Conservation (phyloP, 2,113 vertebrate species). For the Leptosomus discolor region DNA sequence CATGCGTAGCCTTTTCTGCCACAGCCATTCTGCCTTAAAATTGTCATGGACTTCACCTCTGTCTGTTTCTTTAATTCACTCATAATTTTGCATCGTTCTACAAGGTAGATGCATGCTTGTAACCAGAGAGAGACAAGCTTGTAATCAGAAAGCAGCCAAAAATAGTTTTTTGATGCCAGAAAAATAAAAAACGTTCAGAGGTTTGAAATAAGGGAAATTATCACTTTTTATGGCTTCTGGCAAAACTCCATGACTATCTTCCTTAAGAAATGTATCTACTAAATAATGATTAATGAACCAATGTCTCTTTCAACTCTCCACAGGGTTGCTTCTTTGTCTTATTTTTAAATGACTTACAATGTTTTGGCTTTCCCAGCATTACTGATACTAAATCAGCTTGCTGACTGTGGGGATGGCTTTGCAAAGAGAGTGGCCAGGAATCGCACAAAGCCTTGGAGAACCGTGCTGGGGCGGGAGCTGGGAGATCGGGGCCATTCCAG, state of each 20-base stretch:
- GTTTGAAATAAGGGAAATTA: not conserved
- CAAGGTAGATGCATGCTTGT: not conserved
- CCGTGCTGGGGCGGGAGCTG: fast-evolving
- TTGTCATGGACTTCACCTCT: not conserved
- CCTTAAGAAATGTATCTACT: not conserved
- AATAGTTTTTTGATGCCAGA: not conserved
- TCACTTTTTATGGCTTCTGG: not conserved
- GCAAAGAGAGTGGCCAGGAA: not conserved
- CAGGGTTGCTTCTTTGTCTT: not conserved
- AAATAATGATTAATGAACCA: not conserved
- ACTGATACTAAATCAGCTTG: not conserved
- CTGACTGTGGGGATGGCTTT: not conserved
- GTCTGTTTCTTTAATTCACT: not conserved
- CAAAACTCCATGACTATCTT: not conserved
- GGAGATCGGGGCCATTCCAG: fast-evolving
- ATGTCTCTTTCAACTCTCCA: not conserved
- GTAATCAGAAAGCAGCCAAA: not conserved
- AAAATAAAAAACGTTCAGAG: not conserved
- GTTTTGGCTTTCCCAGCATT: not conserved
- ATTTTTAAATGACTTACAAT: not conserved
- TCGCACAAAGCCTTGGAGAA: not conserved
- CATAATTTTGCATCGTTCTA: not conserved
- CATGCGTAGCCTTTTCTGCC: not conserved
- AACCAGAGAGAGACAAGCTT: not conserved
- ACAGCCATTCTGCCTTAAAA: not conserved